Evolutionary conservation across 2,113 vertebrate genomes (phyloP), one percentile per base, ranked within the genome.

Genomic region (Orcinus orca): DNA sequence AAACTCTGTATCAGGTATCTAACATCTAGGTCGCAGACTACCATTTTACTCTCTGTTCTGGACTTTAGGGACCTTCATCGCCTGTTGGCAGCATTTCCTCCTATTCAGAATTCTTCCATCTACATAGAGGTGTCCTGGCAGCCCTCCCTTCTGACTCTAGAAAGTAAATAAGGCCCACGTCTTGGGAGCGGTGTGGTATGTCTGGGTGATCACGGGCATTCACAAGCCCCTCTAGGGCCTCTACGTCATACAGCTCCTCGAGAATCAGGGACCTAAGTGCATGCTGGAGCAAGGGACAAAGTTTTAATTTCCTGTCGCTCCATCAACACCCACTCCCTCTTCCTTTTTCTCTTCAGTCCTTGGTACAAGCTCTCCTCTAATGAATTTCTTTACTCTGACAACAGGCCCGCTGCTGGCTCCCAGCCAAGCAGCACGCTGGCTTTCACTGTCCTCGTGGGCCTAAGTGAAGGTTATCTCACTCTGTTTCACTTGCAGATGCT

Each of bases 391-490:
- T 87, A 38, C 38, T 73, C 77, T 94, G 87, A 95, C 62, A 87
- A 96, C 76, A 88, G 84, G 97, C 97, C 1, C 0, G n/a, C 79
- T 96, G 95, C 95, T 97, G 93, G 84, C 97, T 95, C n/a, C 0
- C 0, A 60, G 96, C 92, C 96, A 86, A 92, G 88, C 4, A 6
- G 29, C 77, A 71, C 90, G 60, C 93, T 63, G 83, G 88, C 67
- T 95, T 65, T 97, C 87, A 50, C 94, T 97, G 98, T 98, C 98
- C 98, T 98, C 93, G 0, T 53, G 97, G 92, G 97, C 90, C 91
- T 84, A 77, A 95, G 96, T 98, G 98, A 99, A 98, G 98, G 98
- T 93, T 98, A 98, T 93, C 97, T 87, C 95, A 97, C 98, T 98
- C 97, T 96, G 97, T 98, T 98, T 98, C 97, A 96, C 98, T 98